Evolutionary conservation across 2,888 invertebrate genomes (phyloP), one percentile per base, ranked within the genome.

Genomic region (Cancer borealis): DNA sequence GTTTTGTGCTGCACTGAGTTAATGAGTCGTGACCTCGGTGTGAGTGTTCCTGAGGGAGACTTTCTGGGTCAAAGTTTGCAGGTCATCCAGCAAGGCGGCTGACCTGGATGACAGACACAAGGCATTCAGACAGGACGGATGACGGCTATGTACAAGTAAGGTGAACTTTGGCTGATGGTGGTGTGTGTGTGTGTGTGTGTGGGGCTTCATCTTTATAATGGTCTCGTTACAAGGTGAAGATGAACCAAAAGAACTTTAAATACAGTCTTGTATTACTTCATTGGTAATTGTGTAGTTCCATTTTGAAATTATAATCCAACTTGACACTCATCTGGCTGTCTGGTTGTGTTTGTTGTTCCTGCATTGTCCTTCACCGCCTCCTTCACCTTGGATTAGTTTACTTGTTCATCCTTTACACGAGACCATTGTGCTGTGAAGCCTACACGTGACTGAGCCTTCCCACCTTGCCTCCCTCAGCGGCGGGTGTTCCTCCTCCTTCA

Each of bases 161-260:
- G 73, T 73, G 73, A 39, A 39, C 73, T n/a, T 26, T 73, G 73
- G 73, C 10, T 8, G 73, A 21, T 73, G 26, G n/a, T n/a, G n/a
- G 73, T 73, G 73, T 73, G 73, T 73, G 73, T 73, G 73, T 73
- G 73, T 73, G 73, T 73, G 73, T 73, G 73, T 73, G 26, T 73
- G 73, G 2, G 8, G 73, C 8, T n/a, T n/a, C 73, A 73, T 54
- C 73, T 73, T 73, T 73, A 73, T 10, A 73, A 26, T 73, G 73
- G 73, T 73, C 73, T 73, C 26, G 8, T 73, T n/a, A 73, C 10
- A 26, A 26, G 73, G 10, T 26, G 5, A 73, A 26, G 26, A 26
- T n/a, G n/a, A 73, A 73, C n/a, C 73, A 73, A 60, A 54, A 60
- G 4, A 8, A 3, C 21, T 60, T 60, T 17, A 14, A 60, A 60